Conservation (phyloP, 2,888 invertebrate genomes). For the Tenthredo scrophulariae region DNA sequence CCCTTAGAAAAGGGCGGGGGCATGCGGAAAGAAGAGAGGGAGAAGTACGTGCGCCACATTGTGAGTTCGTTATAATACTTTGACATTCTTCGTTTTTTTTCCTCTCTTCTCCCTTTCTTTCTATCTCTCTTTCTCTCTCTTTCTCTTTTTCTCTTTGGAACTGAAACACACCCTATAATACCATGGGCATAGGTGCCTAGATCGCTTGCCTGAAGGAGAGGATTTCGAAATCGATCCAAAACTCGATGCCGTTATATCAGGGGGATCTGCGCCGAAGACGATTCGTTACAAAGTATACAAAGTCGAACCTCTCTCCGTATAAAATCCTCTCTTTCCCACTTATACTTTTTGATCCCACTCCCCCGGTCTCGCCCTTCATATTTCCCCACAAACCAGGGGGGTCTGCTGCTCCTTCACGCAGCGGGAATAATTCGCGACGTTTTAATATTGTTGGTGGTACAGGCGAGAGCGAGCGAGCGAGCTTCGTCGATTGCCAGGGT, state of each 20-base stretch:
- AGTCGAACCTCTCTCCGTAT: conserved; percentile 40
- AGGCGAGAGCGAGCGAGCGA: neutral
- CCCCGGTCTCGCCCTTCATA: conserved; percentile 44
- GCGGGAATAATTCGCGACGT: conserved; percentile 50
- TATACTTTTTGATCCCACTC: conserved; percentile 52
- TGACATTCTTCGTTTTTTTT: conserved; percentile 62
- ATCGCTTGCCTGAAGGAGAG: conserved; percentile 19
- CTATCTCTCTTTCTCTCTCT: neutral
- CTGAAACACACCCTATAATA: conserved; percentile 4
- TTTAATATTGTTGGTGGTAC: conserved; percentile 37
- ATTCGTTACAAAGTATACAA: conserved; percentile 48
- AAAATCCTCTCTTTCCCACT: conserved; percentile 54
- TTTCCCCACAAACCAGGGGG: conserved; percentile 50
- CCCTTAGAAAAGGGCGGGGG: conserved; percentile 43
- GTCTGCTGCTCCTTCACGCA: conserved; percentile 40
- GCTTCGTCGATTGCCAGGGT: conserved; percentile 48
- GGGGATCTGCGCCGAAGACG: conserved; percentile 19
- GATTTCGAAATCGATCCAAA: conserved; percentile 37
- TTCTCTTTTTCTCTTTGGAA: neutral
- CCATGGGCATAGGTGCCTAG: conserved; percentile 9
- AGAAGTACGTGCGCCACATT: conserved; percentile 70
- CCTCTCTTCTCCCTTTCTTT: conserved; percentile 29
- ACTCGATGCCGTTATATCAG: neutral
- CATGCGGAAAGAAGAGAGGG: conserved; percentile 56
- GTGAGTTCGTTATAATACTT: conserved; percentile 70